These are phyloP conservation scores for Caenorhabditis sp. DNA, from an alignment of 2,888 invertebrate species.

Conservation along the genomic window DNA sequence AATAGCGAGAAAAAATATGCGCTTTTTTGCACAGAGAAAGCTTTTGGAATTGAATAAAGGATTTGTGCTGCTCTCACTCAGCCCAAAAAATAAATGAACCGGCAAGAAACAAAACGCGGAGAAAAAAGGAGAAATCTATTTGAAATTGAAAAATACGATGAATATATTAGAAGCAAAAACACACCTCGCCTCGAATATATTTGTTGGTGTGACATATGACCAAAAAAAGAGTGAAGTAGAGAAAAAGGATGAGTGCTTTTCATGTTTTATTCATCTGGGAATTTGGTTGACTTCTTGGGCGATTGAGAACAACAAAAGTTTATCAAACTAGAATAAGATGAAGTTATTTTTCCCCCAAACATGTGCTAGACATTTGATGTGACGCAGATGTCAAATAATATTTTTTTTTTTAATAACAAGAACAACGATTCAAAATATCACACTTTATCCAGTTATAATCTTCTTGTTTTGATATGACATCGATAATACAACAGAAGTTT, in stretches of 20 bases:
- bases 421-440: background rate
- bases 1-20: background rate
- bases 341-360: no score
- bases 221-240: constrained; percentile 1
- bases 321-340: background rate
- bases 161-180: background rate
- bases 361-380: no score
- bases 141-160: background rate
- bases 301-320: background rate
- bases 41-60: constrained; percentile 2
- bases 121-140: background rate
- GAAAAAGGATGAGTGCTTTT: constrained; percentile 20
- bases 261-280: constrained; percentile 46
- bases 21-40: background rate
- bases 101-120: constrained; percentile 1
- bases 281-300: constrained; percentile 2
- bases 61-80: background rate
- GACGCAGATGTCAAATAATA: no score
- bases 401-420: no score
- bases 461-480: background rate
- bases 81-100: background rate
- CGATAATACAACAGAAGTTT: no score
- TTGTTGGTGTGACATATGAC: constrained; percentile 39
- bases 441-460: background rate
- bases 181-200: constrained; percentile 33